A percentile compares a stretch with the other conserved stretches of the same genome.
These are phyloP conservation scores for Drosophila crucigera DNA, from an alignment of 2,888 invertebrate species.

Conservation along the genomic window DNA sequence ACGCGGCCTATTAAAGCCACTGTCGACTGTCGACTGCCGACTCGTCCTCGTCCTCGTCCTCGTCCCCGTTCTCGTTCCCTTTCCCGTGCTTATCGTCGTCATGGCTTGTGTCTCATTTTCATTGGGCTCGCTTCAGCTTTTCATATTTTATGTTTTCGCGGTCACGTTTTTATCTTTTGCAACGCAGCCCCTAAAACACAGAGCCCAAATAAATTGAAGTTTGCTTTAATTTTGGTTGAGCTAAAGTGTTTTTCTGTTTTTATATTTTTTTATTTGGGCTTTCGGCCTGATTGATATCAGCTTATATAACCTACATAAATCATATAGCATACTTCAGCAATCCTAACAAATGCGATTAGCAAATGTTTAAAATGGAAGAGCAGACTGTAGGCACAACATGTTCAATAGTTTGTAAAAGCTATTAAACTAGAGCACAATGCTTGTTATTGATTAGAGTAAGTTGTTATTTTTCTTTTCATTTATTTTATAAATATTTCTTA, in stretches of 20 bases:
- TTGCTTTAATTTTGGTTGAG: constrained; percentile 49
- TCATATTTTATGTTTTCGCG: constrained; percentile 68
- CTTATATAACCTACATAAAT: constrained; percentile 14
- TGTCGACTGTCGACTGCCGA: constrained; percentile 12
- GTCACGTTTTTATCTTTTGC: constrained; percentile 77
- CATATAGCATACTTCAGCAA: not conserved
- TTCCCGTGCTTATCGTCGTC: constrained; percentile 9
- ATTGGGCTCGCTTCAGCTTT: constrained; percentile 44
- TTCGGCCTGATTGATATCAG: not conserved
- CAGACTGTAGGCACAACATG: not conserved
- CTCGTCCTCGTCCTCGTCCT: not conserved
- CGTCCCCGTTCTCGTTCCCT: not conserved
- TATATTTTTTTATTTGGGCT: not conserved
- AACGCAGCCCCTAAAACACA: constrained; percentile 41
- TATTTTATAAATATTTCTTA: not conserved
- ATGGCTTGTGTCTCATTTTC: constrained; percentile 44
- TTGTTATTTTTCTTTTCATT: not conserved
- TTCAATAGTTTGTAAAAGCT: not conserved
- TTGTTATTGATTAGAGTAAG: not conserved
- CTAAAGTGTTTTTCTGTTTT: constrained; percentile 31
- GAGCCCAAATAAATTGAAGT: constrained; percentile 53
- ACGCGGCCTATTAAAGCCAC: constrained; percentile 55
- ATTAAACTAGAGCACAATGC: not conserved
- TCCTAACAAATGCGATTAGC: not conserved
- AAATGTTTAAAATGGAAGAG: not conserved